Base-by-base conservation (phyloP, 2,113 vertebrate species). In the Pitta sordida region DNA sequence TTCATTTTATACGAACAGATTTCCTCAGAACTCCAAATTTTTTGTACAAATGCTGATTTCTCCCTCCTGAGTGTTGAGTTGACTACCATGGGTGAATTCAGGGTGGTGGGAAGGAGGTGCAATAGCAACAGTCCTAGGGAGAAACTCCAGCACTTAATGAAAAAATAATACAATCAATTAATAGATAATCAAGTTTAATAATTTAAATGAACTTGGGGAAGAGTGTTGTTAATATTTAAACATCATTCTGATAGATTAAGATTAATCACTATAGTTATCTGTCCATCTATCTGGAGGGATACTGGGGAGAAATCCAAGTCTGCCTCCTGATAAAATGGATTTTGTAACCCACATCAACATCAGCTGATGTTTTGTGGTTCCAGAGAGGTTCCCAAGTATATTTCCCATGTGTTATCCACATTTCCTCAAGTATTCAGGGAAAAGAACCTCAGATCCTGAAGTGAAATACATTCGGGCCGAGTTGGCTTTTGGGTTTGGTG, bases 131-230 rank as follows among this genome's bases (percentile, higher is more conserved):
- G 21, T 58, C 44, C 79, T 41, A 22, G 48, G 29, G 41, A 83
- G 58, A 64, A 73, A 39, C 58, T 82, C 34, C 74, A 76, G 58
- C 78, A 49, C 55, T 83, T 85, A 78, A 93, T 94, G 74, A 90
- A 94, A 96, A 95, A 88, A 94, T 80, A 69, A 91, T 93, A 73
- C 53, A 62, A 92, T 71, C 81, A 83, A 90, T 95, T 85, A 95
- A 94, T 84, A 91, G 70, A 44, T 85, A 88, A 91, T 93, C 78
- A 83, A 80, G 70, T 80, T 91, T 95, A 89, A 92, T 94, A 93
- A 95, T 91, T 92, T 9, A 95, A 41, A 44, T 39, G 19, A 69
- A 46, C 74, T 43, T 6, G 26, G 34, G 8, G 8, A 60, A 29
- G 64, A 63, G 32, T 6, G 23, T 12, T 68, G 44, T 94, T 87